Conservation (phyloP, 1,140 invertebrate species). For the Drosophila albomicans region DNA sequence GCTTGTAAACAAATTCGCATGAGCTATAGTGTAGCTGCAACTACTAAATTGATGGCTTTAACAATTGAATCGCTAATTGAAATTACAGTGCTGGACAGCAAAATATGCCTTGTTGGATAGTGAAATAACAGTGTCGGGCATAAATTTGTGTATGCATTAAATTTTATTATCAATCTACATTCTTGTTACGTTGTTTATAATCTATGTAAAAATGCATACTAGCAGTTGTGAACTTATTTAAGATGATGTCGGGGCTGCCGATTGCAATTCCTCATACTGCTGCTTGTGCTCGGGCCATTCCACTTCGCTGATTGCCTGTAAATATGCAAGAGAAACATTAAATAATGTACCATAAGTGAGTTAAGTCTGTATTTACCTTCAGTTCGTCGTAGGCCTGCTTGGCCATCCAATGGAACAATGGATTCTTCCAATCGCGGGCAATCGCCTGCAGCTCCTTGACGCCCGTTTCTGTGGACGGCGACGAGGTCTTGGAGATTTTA, state of each 20-base stretch:
- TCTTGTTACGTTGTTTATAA: conserved; percentile 21
- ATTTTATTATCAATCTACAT: conserved; percentile 40
- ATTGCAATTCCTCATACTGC: conserved; percentile 29
- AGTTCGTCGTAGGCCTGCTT: conserved; percentile 69
- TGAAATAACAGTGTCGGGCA: not conserved
- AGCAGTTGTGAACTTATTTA: conserved; percentile 14
- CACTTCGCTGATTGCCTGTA: conserved; percentile 65
- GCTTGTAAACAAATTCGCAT: no score
- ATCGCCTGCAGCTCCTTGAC: conserved; percentile 56
- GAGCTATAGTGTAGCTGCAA: no score
- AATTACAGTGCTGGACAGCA: no score
- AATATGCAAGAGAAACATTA: conserved; percentile 9
- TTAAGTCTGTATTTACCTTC: conserved; percentile 36
- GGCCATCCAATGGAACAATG: conserved; percentile 67
- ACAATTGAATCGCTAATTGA: no score
- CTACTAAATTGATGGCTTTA: no score
- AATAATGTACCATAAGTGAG: not conserved
- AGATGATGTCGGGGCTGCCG: conserved; percentile 19
- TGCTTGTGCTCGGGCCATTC: conserved; percentile 64
- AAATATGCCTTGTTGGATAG: not conserved
- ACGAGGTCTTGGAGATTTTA: conserved; percentile 39
- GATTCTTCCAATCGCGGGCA: conserved; percentile 61
- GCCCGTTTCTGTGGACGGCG: conserved; percentile 34
- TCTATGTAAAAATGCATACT: conserved; percentile 41
- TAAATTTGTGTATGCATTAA: conserved; percentile 33